Evolutionary conservation across 2,888 invertebrate species (phyloP), one percentile per base, ranked within the genome.

Genomic region (Plagodis dolabraria): DNA sequence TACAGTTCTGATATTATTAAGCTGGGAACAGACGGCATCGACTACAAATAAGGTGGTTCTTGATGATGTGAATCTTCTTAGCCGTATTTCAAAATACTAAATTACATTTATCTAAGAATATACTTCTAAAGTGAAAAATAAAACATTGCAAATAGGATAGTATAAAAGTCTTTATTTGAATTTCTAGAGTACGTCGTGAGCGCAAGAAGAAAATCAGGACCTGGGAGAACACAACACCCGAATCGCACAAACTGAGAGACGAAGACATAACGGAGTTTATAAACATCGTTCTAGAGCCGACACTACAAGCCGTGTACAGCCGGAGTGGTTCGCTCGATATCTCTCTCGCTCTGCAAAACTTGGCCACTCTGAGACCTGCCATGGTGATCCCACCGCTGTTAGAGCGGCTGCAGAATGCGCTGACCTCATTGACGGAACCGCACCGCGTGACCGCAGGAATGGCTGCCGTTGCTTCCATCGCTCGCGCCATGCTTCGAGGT

Each of bases 381-480:
- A 86, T 97, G 22, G 96, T 98, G 2, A 94, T 98, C 50, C 98
- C 98, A 0, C 95, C 96, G 47, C 93, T 98, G 10, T 82, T 99
- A 57, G 97, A 98, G 64, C 95, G 95, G 83, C 93, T 98, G 57
- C 96, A 96, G 79, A 94, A 95, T 0, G 95, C 97, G 0, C 87
- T 98, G 78, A 97, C 97, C 74, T 97, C 97, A 0, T 84, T 98
- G 40, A 98, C 97, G 0, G 98, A 99, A 83, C 98, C 98, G 0
- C 97, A 98, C 80, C 95, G 96, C 82, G 93, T 96, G 10, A 96
- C 96, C 0, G 95, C 96, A 0, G 94, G 96, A 0, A 94, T 97
- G 94, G 93, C 94, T 57, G 95, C 95, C 51, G 94, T 96, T 36
- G 94, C 95, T 0, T 94, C 96, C 0, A 94, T 96, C 6, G 95